Percentiles rank a stretch among this genome's conserved stretches.
Conservation (phyloP, 1,140 invertebrate genomes). For the Neuroterus valhalla region DNA sequence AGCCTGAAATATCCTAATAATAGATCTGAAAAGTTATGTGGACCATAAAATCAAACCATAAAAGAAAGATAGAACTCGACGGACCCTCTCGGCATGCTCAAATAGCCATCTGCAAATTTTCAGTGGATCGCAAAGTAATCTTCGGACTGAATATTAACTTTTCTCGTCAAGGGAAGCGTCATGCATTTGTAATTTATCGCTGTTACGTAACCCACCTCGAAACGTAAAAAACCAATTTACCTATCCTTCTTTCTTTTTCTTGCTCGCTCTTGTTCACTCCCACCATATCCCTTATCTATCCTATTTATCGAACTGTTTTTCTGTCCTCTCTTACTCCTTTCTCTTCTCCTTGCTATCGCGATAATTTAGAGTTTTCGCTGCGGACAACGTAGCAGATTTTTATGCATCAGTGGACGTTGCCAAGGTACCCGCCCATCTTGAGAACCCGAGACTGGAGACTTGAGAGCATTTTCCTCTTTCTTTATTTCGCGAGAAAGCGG, state of each 20-base stretch:
- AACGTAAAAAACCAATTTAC: constrained; percentile 28
- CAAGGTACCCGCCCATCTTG: constrained; percentile 50
- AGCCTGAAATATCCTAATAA: too few species aligned
- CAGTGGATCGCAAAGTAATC: constrained; percentile 29
- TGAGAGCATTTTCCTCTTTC: constrained; percentile 1
- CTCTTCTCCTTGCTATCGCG: constrained; percentile 32
- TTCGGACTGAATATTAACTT: constrained; percentile 28
- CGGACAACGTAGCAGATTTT: constrained; percentile 46
- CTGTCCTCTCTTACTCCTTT: constrained; percentile 19
- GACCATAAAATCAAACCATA: constrained; percentile 23
- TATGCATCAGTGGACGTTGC: constrained; percentile 52
- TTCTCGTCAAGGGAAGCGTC: constrained; percentile 24
- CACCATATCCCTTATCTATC: constrained; percentile 10
- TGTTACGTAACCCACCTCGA: constrained; percentile 20
- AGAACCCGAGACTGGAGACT: neutral
- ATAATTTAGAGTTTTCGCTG: constrained; percentile 54
- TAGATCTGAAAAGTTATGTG: neutral
- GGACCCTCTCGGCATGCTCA: constrained; percentile 7
- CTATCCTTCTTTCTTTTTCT: constrained; percentile 25
- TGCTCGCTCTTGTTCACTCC: constrained; percentile 23
- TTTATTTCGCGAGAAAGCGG: constrained; percentile 3
- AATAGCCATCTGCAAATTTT: constrained; percentile 26
- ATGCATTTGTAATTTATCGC: constrained; percentile 26
- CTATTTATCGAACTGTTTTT: constrained; percentile 30
- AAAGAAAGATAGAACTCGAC: constrained; percentile 10